These are phyloP conservation scores for Amphiprion ocellaris DNA, from an alignment of 2,113 vertebrate genomes.

Conservation along the genomic window DNA sequence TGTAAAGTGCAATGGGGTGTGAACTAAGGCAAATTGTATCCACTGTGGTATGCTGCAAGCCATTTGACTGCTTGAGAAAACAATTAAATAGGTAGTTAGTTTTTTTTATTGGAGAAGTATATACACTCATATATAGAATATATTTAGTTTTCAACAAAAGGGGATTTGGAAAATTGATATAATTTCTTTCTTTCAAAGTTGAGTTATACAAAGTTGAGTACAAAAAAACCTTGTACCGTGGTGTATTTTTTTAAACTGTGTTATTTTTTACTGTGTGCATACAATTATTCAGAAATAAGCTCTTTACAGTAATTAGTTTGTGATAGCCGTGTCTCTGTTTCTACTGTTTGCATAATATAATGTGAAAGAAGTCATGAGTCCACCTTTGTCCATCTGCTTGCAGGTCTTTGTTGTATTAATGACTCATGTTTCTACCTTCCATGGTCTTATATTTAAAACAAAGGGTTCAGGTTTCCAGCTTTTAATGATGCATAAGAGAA, in stretches of 20 bases:
- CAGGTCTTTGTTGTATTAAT: constrained; percentile 40
- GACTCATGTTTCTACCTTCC: constrained; percentile 51
- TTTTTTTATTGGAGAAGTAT: too few relatives aligned
- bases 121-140: too few relatives aligned
- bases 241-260: neutral
- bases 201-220: too few relatives aligned
- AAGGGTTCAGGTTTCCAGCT: constrained; percentile 53
- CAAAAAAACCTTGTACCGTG: too few relatives aligned
- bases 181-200: too few relatives aligned
- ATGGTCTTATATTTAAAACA: constrained; percentile 41
- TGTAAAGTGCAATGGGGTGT: too few relatives aligned
- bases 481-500: constrained; percentile 65
- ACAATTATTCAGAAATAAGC: neutral
- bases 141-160: too few relatives aligned
- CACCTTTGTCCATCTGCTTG: constrained; percentile 18
- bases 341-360: neutral
- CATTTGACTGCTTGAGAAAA: too few relatives aligned
- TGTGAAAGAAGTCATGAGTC: neutral
- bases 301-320: neutral
- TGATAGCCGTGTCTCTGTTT: neutral
- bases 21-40: too few relatives aligned
- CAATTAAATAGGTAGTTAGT: too few relatives aligned
- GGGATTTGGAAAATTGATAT: too few relatives aligned
- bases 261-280: neutral
- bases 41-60: too few relatives aligned